Evolutionary conservation across 2,888 invertebrate species (phyloP).

Genomic region (Maniola hyperantus): DNA sequence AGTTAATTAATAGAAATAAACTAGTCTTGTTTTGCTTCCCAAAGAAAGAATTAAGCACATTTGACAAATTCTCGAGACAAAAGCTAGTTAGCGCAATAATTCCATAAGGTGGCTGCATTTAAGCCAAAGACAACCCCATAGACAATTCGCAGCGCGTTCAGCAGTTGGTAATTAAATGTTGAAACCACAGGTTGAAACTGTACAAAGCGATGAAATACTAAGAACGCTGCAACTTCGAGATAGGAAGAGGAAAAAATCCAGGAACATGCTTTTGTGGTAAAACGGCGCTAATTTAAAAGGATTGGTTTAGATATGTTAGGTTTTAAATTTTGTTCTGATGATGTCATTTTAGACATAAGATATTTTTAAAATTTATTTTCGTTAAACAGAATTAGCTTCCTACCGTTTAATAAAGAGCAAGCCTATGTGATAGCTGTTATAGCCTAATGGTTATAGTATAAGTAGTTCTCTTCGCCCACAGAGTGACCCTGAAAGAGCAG

Average conservation of each 20-base stretch:
- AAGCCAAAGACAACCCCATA: constrained; percentile 1
- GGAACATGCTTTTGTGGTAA: constrained; percentile 27
- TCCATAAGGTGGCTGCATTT: constrained; percentile 4
- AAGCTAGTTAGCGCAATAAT: constrained; percentile 13
- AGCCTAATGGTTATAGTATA: too few species aligned
- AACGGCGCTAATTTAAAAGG: constrained; percentile 27
- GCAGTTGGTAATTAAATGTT: constrained; percentile 36
- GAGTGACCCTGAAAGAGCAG: too few species aligned
- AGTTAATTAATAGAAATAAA: too few species aligned
- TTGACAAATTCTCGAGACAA: constrained; percentile 3
- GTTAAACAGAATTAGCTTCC: too few species aligned
- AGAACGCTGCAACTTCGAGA: constrained; percentile 35
- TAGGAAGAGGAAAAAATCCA: constrained; percentile 32
- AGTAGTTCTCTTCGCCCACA: too few species aligned
- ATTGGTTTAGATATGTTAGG: constrained; percentile 21
- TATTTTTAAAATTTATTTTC: too few species aligned
- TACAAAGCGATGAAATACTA: constrained; percentile 34
- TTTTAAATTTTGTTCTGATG: constrained; percentile 20
- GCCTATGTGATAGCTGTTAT: too few species aligned
- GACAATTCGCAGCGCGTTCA: constrained; percentile 4
- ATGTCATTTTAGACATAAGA: background rate
- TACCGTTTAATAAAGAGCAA: too few species aligned
- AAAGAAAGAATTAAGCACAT: background rate
- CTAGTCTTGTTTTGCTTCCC: background rate
- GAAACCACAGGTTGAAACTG: too few species aligned